A percentile compares a stretch with the other conserved stretches of the same genome.
phyloP scores from a whole-genome alignment of 2,113 vertebrate species.

The Lucifuga dentata region DNA sequence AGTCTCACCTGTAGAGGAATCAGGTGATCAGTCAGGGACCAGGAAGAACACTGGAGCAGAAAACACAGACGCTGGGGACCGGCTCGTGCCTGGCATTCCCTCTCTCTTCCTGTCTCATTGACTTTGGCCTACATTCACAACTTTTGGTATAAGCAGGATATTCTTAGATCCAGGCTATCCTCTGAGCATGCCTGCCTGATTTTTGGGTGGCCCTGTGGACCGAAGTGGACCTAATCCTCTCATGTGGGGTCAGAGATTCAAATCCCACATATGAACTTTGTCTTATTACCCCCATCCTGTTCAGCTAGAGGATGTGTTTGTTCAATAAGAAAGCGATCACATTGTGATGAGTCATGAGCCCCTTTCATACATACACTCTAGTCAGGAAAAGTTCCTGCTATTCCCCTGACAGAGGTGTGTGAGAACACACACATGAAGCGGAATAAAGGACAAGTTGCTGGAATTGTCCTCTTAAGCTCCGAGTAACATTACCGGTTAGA shows the following conservation, averaged over 20 bases:
- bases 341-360: no score
- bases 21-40: slow-evolving; percentile 41
- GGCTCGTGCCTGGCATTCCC: slow-evolving; percentile 18
- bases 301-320: no score
- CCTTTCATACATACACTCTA: no score
- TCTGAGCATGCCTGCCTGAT: not conserved
- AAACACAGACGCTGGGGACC: slow-evolving; percentile 33
- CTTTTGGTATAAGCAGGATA: slow-evolving; percentile 22
- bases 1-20: slow-evolving; percentile 29
- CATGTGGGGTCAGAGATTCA: not conserved
- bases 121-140: slow-evolving; percentile 58
- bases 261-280: not conserved
- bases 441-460: no score
- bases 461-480: no score
- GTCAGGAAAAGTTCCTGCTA: no score
- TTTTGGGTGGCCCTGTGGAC: not conserved
- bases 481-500: no score
- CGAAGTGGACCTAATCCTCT: not conserved
- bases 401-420: no score
- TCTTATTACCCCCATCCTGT: not conserved
- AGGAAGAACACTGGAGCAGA: slow-evolving; percentile 24
- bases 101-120: slow-evolving; percentile 15
- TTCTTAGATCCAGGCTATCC: slow-evolving; percentile 21
- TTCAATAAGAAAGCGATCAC: no score
- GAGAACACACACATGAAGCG: no score